Conservation (phyloP, 2,113 vertebrate species). For the Pampusana beccarii region DNA sequence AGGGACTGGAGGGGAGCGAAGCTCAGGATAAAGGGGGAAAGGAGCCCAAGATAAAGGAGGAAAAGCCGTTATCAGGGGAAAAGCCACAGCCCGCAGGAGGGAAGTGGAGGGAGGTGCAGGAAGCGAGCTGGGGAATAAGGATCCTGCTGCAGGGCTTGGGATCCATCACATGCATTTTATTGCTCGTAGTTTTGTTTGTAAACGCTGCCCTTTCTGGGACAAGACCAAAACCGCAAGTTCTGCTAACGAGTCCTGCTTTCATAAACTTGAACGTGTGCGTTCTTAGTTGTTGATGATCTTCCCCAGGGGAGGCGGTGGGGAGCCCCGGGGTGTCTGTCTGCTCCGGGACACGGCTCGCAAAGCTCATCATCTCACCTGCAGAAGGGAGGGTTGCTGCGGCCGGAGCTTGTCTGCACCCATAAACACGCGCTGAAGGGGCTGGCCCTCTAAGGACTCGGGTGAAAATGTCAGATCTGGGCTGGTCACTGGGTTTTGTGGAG, state of each 20-base stretch:
- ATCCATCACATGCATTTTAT: neutral
- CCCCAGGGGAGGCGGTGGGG: neutral
- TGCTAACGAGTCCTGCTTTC: neutral
- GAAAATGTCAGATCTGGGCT: neutral
- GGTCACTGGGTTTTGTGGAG: neutral
- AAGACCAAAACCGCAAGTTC: neutral
- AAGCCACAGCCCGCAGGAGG: neutral
- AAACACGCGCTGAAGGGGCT: neutral
- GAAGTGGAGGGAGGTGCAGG: neutral
- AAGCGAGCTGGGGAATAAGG: neutral
- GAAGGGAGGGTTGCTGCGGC: neutral
- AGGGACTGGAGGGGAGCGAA: neutral
- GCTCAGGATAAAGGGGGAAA: neutral
- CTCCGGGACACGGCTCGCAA: neutral
- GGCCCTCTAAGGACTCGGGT: neutral
- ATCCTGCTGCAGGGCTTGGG: neutral
- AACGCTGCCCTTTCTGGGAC: neutral
- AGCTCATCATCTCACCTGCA: neutral
- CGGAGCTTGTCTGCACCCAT: neutral
- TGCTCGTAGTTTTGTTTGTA: neutral
- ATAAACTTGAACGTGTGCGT: neutral
- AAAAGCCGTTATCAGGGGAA: neutral
- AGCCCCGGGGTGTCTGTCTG: neutral
- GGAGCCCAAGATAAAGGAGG: neutral
- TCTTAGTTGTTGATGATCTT: neutral